Evolutionary conservation across 2,113 vertebrate species (phyloP).

Genomic region (Thalassoma bifasciatum): DNA sequence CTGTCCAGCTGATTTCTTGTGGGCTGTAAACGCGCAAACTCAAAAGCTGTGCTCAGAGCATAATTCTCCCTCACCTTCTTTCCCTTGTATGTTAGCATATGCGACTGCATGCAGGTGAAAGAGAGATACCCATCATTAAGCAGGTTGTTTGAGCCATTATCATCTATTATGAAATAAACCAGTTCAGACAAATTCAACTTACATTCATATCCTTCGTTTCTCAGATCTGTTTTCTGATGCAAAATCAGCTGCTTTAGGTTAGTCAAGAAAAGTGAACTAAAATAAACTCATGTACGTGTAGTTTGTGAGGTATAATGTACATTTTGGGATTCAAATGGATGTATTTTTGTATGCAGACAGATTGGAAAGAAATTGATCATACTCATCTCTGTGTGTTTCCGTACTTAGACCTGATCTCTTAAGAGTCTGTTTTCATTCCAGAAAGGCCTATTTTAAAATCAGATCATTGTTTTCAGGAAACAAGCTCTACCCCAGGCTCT

Average conservation of each 20-base stretch:
- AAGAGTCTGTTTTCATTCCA: slow-evolving; percentile 35
- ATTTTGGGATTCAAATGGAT: slow-evolving; percentile 32
- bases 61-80: slow-evolving; percentile 2
- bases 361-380: slow-evolving; percentile 17
- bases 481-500: slow-evolving; percentile 17
- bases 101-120: slow-evolving; percentile 47
- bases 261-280: slow-evolving; percentile 8
- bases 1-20: slow-evolving; percentile 29
- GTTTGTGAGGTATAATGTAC: slow-evolving; percentile 30
- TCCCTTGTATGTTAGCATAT: slow-evolving; percentile 16
- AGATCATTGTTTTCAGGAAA: slow-evolving; percentile 38
- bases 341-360: slow-evolving; percentile 71
- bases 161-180: slow-evolving; percentile 19
- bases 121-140: not conserved
- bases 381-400: slow-evolving; percentile 25
- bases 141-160: slow-evolving; percentile 10
- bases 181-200: slow-evolving; percentile 12
- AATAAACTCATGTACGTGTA: slow-evolving; percentile 23
- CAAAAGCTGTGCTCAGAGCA: slow-evolving; percentile 18
- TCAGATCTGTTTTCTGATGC: slow-evolving; percentile 16
- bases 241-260: slow-evolving; percentile 20
- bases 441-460: slow-evolving; percentile 15
- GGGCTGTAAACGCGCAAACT: slow-evolving; percentile 16
- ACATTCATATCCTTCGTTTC: slow-evolving; percentile 29
- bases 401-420: slow-evolving; percentile 32